Base-by-base conservation (phyloP, 2,113 vertebrate species). In the Chinchilla lanigera region DNA sequence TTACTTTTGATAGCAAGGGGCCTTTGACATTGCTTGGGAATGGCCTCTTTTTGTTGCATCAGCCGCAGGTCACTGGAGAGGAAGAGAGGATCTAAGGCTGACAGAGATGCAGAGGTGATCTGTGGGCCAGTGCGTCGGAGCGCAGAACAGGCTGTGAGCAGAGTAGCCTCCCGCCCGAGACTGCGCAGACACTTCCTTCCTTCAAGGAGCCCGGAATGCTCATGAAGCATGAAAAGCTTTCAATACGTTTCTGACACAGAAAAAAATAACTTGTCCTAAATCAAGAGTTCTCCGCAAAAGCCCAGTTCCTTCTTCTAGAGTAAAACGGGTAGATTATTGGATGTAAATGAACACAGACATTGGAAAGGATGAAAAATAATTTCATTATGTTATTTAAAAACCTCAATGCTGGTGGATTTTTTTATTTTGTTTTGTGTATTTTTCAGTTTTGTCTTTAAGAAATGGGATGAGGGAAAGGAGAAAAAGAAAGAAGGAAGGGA, bases 61-160 rank as follows among this genome's bases (percentile, higher is more conserved):
- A 95, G 58, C 47, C n/a, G 78, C 85, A 87, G 88, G 96, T 96
- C 97, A 95, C 87, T 90, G 75, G 90, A 96, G 93, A 95, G 92
- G 86, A 95, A 73, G 8, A 85, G 94, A 89, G 28, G 65, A 77
- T 89, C 71, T 20, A 80, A 88, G 86, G 80, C 5, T 94, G 96
- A 94, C 77, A 73, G 82, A 94, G 28, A 82, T 30, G 75, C 78
- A 88, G 75, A 86, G 90, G 87, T 94, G 87, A 78, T 83, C 77
- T 83, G 90, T 93, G 96, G 92, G 81, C 95, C 97, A 93, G 38
- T 26, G 69, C 81, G 30, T 90, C 44, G 7, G 52, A 63, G 60
- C 83, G 60, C 1, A 0, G 89, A 89, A 80, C 92, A 90, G 86
- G 89, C 89, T 35, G 54, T 19, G 82, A 92, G 61, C 5, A n/a